Evolutionary conservation across 2,797 vertebrate species (phyloP).

Genomic region (Glossophaga mutica): DNA sequence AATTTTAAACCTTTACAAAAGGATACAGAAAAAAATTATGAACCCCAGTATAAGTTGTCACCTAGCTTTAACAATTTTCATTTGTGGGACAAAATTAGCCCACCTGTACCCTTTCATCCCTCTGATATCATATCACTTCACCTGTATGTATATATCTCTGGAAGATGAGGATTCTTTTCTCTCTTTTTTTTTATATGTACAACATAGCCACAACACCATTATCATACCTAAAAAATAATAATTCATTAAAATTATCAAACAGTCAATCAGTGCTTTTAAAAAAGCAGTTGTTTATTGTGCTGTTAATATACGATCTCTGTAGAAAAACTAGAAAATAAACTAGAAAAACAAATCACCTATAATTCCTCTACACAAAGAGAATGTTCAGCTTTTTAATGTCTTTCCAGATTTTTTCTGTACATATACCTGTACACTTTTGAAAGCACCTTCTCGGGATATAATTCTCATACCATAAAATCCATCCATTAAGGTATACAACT

Average conservation of each 20-base stretch:
- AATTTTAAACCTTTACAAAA: neutral
- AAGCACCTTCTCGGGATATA: neutral
- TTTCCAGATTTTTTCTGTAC: neutral
- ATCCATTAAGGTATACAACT: neutral
- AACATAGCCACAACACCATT: neutral
- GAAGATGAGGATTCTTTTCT: neutral
- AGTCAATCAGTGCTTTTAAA: neutral
- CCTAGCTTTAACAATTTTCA: neutral
- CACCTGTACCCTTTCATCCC: neutral
- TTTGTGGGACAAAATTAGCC: neutral
- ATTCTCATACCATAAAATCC: neutral
- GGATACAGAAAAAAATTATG: neutral
- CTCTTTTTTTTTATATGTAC: neutral
- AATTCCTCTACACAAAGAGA: neutral
- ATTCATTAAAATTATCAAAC: neutral
- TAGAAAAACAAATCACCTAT: neutral
- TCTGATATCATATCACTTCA: neutral
- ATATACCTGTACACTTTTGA: neutral
- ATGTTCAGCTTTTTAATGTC: neutral
- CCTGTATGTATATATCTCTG: neutral
- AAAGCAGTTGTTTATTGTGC: neutral
- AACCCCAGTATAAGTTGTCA: neutral
- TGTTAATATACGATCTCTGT: neutral
- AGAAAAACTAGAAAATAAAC: conserved; percentile 17
- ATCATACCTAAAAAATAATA: neutral